phyloP scores from a whole-genome alignment of 2,797 vertebrate species.

The Hemibagrus guttatus region DNA sequence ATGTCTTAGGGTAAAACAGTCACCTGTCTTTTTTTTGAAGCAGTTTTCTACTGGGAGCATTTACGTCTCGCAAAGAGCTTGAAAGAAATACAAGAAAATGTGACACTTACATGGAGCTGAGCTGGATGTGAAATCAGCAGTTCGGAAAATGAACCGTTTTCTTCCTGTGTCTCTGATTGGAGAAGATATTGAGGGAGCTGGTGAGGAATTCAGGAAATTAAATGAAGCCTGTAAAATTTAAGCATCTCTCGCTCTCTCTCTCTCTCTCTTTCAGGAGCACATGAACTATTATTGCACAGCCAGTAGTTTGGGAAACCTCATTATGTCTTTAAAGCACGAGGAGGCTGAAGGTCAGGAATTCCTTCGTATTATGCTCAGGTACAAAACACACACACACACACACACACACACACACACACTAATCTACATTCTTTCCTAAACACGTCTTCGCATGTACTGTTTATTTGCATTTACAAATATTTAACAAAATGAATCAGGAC shows the following conservation, averaged over 20 bases:
- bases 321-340: conserved; percentile 95
- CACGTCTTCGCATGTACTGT: not conserved
- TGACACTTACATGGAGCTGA: not conserved
- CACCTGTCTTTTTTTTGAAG: no score
- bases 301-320: conserved; percentile 93
- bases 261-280: conserved; percentile 82
- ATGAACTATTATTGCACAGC: conserved; percentile 94
- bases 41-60: not conserved
- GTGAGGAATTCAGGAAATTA: conserved; percentile 15
- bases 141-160: conserved; percentile 40
- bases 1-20: not conserved
- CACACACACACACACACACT: not conserved
- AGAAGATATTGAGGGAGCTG: not conserved
- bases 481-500: not conserved
- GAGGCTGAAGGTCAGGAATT: conserved; percentile 89
- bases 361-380: conserved; percentile 97
- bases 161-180: not conserved
- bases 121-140: conserved; percentile 24
- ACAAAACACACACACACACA: conserved; percentile 31
- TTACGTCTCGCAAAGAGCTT: conserved; percentile 21
- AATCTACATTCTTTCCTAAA: not conserved
- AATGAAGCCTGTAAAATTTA: conserved; percentile 22
- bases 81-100: not conserved
- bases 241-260: not conserved
- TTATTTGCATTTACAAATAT: not conserved